A percentile compares a stretch with the other conserved stretches of the same genome.
These are phyloP conservation scores for Strigamia maritima DNA, from an alignment of 2,888 invertebrate species.

Conservation along the genomic window DNA sequence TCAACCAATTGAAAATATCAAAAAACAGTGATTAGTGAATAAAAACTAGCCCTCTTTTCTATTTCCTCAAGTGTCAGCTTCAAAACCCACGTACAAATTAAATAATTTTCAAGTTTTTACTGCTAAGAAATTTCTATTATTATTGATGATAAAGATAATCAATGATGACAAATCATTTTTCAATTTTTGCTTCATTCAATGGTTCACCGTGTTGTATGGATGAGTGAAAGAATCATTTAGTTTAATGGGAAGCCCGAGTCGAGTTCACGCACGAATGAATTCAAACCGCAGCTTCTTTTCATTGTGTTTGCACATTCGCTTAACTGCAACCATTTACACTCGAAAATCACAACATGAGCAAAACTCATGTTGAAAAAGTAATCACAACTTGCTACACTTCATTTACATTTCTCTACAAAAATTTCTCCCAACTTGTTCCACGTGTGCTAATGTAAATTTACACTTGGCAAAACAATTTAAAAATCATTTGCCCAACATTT, in stretches of 20 bases:
- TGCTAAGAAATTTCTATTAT: no score
- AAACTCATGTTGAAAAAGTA: background rate
- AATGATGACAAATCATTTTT: no score
- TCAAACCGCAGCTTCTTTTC: constrained; percentile 19
- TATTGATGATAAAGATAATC: no score
- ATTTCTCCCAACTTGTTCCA: background rate
- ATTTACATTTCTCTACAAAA: background rate
- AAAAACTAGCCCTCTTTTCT: no score
- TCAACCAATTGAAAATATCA: no score
- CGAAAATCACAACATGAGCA: constrained; percentile 13
- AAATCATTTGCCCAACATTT: background rate
- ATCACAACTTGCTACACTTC: background rate
- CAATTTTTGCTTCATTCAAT: no score
- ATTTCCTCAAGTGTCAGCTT: no score
- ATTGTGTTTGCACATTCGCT: constrained; percentile 12
- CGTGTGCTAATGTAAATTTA: background rate
- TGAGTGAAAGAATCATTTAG: background rate
- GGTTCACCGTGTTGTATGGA: background rate
- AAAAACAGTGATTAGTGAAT: no score
- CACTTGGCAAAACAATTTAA: background rate
- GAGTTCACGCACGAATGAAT: background rate
- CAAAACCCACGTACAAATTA: no score
- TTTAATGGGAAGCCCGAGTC: constrained; percentile 6
- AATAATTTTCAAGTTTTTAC: no score
- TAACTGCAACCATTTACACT: constrained; percentile 17